Percentiles rank a stretch among this genome's conserved stretches.
These are phyloP conservation scores for Halyomorpha halys DNA, from an alignment of 1,140 invertebrate species.

Conservation along the genomic window DNA sequence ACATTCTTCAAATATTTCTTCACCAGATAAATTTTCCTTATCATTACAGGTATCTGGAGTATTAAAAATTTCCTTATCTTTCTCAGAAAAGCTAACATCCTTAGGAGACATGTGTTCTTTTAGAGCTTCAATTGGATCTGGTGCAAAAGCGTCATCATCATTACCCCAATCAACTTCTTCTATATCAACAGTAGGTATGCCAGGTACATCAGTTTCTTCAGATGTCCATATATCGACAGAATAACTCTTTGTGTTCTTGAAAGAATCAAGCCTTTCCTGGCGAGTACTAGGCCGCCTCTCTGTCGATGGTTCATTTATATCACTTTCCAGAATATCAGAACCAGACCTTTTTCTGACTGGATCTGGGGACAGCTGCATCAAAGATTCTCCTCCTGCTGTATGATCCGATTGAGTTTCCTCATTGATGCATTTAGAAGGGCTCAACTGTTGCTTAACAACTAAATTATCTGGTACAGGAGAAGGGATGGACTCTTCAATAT, in stretches of 20 bases:
- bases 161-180: slow-evolving; percentile 31
- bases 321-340: background rate
- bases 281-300: slow-evolving; percentile 33
- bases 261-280: slow-evolving; percentile 33
- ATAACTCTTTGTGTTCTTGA: slow-evolving; percentile 34
- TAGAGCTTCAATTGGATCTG: slow-evolving; percentile 21
- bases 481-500: background rate
- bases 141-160: slow-evolving; percentile 32
- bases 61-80: background rate
- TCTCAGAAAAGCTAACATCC: slow-evolving; percentile 6
- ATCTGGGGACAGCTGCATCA: background rate
- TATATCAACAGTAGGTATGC: slow-evolving; percentile 29
- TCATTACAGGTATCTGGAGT: background rate
- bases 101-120: slow-evolving; percentile 12
- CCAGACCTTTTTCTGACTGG: background rate
- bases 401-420: slow-evolving; percentile 1
- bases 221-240: slow-evolving; percentile 34
- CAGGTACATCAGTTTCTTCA: slow-evolving; percentile 31
- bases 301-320: slow-evolving; percentile 23
- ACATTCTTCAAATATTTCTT: slow-evolving; percentile 14
- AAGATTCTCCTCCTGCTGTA: background rate
- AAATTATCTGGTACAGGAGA: background rate
- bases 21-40: background rate
- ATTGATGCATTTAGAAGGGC: background rate
- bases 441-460: too few species aligned